phyloP scores from a whole-genome alignment of 2,797 vertebrate genomes.

The Paedocypris micromegethes region DNA sequence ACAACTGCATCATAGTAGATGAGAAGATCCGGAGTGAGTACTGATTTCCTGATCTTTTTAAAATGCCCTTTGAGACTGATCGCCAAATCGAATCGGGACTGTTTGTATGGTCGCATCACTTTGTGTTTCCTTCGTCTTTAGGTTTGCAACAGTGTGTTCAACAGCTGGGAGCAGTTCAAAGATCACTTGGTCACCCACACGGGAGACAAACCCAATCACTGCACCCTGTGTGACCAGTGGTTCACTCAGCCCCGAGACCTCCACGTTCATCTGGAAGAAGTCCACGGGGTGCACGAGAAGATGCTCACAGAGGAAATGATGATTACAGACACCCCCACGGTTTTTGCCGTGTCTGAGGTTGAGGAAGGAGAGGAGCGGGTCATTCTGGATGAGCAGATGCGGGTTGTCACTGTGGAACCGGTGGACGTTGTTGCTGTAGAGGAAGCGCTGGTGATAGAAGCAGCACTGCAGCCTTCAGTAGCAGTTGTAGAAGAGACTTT shows the following conservation, averaged over 20 bases:
- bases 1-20: too few species aligned
- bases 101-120: too few species aligned
- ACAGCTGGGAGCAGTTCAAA: slow-evolving; percentile 98
- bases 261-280: slow-evolving; percentile 78
- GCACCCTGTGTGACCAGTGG: slow-evolving; percentile 94
- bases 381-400: slow-evolving; percentile 77
- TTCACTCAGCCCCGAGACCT: slow-evolving; percentile 91
- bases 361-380: slow-evolving; percentile 72
- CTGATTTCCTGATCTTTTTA: too few species aligned
- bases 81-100: too few species aligned
- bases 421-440: slow-evolving; percentile 81
- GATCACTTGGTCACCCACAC: slow-evolving; percentile 95
- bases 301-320: slow-evolving; percentile 72
- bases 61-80: too few species aligned
- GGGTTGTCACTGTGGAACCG: slow-evolving; percentile 84
- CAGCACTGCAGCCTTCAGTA: slow-evolving; percentile 62
- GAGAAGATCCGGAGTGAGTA: too few species aligned
- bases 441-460: slow-evolving; percentile 74
- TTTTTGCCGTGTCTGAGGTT: slow-evolving; percentile 61
- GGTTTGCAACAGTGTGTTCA: slow-evolving; percentile 97
- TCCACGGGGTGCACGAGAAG: slow-evolving; percentile 70
- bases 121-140: slow-evolving; percentile 52
- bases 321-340: slow-evolving; percentile 70
- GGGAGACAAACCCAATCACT: slow-evolving; percentile 94
- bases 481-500: slow-evolving; percentile 56